Evolutionary conservation across 2,888 invertebrate genomes (phyloP).

Genomic region (Pandemis heparana): DNA sequence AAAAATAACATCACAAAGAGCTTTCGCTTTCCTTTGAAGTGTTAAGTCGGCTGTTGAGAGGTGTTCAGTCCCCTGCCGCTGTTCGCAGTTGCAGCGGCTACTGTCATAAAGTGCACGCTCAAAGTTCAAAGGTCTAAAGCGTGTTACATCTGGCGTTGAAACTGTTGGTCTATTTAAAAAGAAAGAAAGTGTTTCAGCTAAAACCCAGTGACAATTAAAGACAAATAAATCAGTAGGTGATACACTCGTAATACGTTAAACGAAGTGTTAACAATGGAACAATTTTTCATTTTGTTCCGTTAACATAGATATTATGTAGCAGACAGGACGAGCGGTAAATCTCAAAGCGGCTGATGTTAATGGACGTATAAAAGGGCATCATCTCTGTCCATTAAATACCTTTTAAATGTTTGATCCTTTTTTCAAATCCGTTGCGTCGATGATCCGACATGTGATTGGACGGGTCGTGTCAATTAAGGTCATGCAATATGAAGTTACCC

Average conservation of each 20-base stretch:
- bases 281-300: conserved; percentile 64
- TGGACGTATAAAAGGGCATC: conserved; percentile 82
- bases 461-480: conserved; percentile 74
- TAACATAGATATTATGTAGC: conserved; percentile 61
- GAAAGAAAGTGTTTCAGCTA: background rate
- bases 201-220: background rate
- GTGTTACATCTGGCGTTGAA: conserved; percentile 34
- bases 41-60: conserved; percentile 54
- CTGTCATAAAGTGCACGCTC: conserved; percentile 45
- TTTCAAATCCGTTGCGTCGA: conserved; percentile 78
- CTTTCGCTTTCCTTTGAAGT: conserved; percentile 65
- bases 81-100: conserved; percentile 37
- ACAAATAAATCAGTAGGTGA: too few relatives aligned
- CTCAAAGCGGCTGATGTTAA: conserved; percentile 82
- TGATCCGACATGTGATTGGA: conserved; percentile 76
- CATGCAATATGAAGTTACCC: conserved; percentile 43
- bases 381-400: conserved; percentile 84
- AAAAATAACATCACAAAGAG: conserved; percentile 68
- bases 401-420: conserved; percentile 85
- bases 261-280: background rate
- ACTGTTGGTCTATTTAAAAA: background rate
- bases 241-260: background rate
- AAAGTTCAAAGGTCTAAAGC: conserved; percentile 34
- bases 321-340: conserved; percentile 71
- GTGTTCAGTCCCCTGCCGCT: conserved; percentile 48